These are phyloP conservation scores for Emberiza fucata DNA, from an alignment of 2,113 vertebrate species.

Conservation along the genomic window DNA sequence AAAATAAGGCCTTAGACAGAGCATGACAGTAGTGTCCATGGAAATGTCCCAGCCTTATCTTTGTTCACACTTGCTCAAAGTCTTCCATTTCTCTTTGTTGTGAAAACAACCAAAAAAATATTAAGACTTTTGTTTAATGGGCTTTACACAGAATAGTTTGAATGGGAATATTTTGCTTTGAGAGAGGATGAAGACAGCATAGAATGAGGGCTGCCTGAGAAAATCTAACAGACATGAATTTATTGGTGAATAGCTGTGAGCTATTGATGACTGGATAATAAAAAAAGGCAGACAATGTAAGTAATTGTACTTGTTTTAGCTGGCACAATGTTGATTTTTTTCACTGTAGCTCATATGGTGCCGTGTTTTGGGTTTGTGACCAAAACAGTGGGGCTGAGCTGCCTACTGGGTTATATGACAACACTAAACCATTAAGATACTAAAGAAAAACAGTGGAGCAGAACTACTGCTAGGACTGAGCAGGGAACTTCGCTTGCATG, in stretches of 20 bases:
- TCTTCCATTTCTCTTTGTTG: background rate
- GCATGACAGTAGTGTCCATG: background rate
- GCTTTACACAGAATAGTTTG: background rate
- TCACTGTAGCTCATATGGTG: background rate
- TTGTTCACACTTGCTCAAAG: background rate
- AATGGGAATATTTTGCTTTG: background rate
- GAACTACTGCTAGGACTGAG: background rate
- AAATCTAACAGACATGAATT: background rate
- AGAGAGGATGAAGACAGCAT: background rate
- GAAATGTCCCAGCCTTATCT: background rate
- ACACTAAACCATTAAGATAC: background rate
- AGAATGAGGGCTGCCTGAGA: background rate
- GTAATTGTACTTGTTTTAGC: background rate
- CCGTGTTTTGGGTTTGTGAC: background rate
- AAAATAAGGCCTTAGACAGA: background rate
- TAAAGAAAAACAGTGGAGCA: background rate
- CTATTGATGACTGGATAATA: background rate
- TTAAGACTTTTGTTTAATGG: background rate
- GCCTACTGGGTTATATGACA: background rate
- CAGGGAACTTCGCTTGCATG: background rate
- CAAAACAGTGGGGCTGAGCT: background rate
- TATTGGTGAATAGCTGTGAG: background rate
- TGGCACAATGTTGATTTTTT: background rate
- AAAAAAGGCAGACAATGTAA: background rate
- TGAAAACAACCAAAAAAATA: background rate